phyloP scores from a whole-genome alignment of 2,797 vertebrate genomes.

The Hoplostethus mediterraneus region DNA sequence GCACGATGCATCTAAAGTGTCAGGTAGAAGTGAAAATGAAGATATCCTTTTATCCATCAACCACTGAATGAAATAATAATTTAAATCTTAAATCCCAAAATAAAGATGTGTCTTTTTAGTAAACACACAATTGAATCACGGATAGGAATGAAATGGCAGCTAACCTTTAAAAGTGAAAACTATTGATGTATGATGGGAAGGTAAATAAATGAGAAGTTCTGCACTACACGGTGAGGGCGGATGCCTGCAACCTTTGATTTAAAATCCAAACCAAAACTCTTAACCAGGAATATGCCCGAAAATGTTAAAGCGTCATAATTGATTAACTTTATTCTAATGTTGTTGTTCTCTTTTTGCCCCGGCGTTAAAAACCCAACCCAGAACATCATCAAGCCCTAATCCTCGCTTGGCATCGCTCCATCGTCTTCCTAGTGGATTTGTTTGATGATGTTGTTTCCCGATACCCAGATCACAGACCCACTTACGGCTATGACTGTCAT shows the following conservation, averaged over 20 bases:
- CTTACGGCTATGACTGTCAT: slow-evolving; percentile 44
- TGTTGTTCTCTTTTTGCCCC: slow-evolving; percentile 26
- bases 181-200: background rate
- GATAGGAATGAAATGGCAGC: background rate
- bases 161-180: slow-evolving; percentile 23
- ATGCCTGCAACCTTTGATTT: slow-evolving; percentile 18
- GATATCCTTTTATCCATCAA: background rate
- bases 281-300: slow-evolving; percentile 17
- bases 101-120: background rate
- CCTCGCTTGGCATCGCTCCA: slow-evolving; percentile 27
- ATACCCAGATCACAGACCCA: slow-evolving; percentile 38
- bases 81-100: background rate
- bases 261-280: slow-evolving; percentile 2
- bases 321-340: slow-evolving; percentile 34
- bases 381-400: slow-evolving; percentile 39
- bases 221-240: background rate
- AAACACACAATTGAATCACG: background rate
- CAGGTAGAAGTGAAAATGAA: slow-evolving; percentile 6
- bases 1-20: slow-evolving; percentile 22
- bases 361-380: slow-evolving; percentile 42
- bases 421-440: slow-evolving; percentile 34
- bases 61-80: background rate
- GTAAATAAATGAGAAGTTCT: slow-evolving; percentile 20
- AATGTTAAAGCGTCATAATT: slow-evolving; percentile 49
- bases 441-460: slow-evolving; percentile 55